phyloP scores from a whole-genome alignment of 2,888 invertebrate species.

The Yponomeuta plumbellus region DNA sequence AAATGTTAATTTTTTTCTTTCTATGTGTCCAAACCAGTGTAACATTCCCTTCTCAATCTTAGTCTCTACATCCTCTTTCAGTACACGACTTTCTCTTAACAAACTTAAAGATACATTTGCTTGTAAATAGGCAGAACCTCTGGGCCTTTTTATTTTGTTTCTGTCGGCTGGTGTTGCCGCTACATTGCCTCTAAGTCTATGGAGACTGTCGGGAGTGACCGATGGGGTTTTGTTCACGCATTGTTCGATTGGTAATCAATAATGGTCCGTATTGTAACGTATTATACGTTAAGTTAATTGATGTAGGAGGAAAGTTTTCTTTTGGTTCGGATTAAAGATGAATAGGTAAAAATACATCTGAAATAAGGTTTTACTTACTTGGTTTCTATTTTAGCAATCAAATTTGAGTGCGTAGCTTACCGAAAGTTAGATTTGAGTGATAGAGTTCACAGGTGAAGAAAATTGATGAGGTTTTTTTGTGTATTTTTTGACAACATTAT shows the following conservation, averaged over 20 bases:
- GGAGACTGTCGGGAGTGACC: slow-evolving; percentile 54
- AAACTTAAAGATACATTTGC: no score
- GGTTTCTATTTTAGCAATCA: no score
- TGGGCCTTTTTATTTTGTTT: not conserved
- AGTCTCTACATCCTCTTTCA: no score
- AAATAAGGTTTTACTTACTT: not conserved
- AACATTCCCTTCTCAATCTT: no score
- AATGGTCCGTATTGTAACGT: not conserved
- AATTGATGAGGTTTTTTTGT: no score
- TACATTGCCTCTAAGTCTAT: slow-evolving; percentile 44
- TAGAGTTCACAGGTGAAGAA: no score
- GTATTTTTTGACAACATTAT: no score
- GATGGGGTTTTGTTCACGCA: slow-evolving; percentile 37
- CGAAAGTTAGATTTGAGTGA: no score
- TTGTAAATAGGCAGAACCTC: not conserved
- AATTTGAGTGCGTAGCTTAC: no score
- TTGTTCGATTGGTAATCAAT: slow-evolving; percentile 36
- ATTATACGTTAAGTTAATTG: slow-evolving; percentile 26
- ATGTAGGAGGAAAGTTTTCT: slow-evolving; percentile 9
- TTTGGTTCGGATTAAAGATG: not conserved
- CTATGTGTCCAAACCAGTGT: no score
- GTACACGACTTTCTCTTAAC: no score
- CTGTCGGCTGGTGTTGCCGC: slow-evolving; percentile 38
- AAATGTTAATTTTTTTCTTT: no score
- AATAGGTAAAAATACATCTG: not conserved